Base-by-base conservation (phyloP, 2,888 invertebrate species). In the Marasmarcha lunaedactyla region DNA sequence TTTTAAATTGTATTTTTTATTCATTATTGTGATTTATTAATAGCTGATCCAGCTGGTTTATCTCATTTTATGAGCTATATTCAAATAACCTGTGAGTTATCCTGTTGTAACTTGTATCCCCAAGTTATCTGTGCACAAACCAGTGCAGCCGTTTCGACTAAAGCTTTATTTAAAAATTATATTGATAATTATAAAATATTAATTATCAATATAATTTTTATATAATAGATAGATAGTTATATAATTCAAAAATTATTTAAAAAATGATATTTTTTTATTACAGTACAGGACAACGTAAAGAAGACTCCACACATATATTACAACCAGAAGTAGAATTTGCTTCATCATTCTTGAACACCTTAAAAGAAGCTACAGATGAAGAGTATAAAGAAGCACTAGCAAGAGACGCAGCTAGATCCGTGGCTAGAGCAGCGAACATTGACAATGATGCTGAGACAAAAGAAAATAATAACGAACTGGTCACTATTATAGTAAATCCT, bases 311-410 rank as follows among this genome's bases (percentile, higher is more conserved):
- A 41, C 77, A 73, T 1, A 54, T 83, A 5, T 52, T 83, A 11
- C 67, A 71, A 39, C 83, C 81, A 10, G 81, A 83, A 60, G 77
- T 81, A 7, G 71, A 59, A 13, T 61, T 83, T 0, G 79, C 78
- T 1, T 71, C 76, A 2, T 79, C 79, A 2, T 70, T 83, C 40
- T 53, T 83, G 13, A 60, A 78, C 46, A 79, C 81, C 1, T 48
- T 83, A 30, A 63, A 64, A 9, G 64, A 74, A 50, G 81, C 63
- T 5, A 79, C 79, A 1, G 74, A 81, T 33, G 70, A 76, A 46
- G 79, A 78, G 47, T 78, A 77, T 38, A 47, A 59, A 46, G 71
- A 79, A 7, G 83, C 81, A 1, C 50, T 79, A 14, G 69, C 61
- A 6, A 67, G 79, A 47, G 79, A 81, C 25, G 73, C 71, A 14